These are phyloP conservation scores for Lytechinus variegatus DNA, from an alignment of 35 echinoderm and acorn worm genomes.

Conservation along the genomic window DNA sequence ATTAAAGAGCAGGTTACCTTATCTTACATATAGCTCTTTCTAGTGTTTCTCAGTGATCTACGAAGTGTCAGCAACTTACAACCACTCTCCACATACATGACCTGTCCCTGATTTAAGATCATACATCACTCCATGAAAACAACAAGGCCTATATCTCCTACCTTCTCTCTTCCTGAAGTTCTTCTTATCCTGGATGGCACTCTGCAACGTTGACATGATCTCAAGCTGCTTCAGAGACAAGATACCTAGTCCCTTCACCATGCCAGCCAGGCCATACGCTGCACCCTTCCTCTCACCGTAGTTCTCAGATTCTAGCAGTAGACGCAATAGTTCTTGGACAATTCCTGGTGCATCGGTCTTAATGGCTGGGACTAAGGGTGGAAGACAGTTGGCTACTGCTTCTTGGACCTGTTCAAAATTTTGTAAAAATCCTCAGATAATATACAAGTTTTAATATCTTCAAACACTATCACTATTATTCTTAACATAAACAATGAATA, in stretches of 20 bases:
- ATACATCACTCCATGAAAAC: too few relatives aligned
- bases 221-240: constrained; percentile 90
- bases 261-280: constrained; percentile 92
- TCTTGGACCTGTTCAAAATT: constrained; percentile 80
- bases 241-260: constrained; percentile 96
- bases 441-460: background rate
- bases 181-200: constrained; percentile 98
- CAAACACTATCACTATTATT: background rate
- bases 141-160: background rate
- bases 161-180: constrained; percentile 93
- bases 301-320: constrained; percentile 91
- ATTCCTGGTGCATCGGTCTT: constrained; percentile 87
- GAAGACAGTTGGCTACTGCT: constrained; percentile 95
- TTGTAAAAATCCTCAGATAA: background rate
- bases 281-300: constrained; percentile 96
- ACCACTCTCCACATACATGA: too few relatives aligned
- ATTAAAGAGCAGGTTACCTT: too few relatives aligned
- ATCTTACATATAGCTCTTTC: too few relatives aligned
- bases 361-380: constrained; percentile 97
- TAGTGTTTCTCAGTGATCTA: too few relatives aligned
- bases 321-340: constrained; percentile 74
- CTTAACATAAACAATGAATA: background rate
- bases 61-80: too few relatives aligned
- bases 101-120: too few relatives aligned
- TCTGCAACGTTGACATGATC: constrained; percentile 87